Base-by-base conservation (phyloP, 1,140 invertebrate species). In the Dinoponera quadriceps region DNA sequence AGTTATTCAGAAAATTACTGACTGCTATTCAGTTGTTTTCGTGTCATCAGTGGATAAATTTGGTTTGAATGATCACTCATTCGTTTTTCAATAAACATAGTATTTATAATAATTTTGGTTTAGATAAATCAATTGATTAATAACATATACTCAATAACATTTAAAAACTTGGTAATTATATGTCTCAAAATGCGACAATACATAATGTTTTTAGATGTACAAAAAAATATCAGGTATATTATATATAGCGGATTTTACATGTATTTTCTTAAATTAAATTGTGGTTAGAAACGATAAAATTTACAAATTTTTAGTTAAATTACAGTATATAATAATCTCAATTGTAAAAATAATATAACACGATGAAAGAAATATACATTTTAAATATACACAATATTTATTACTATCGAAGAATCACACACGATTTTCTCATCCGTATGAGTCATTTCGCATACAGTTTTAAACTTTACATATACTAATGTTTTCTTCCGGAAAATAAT, bases 311-410 rank as follows among this genome's bases (percentile, higher is more conserved):
- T 18, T 55, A 78, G 4, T 80, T 78, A 68, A 68, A 78, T 78
- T 57, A 80, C 11, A 25, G 14, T 65, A 65, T 18, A 27, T n/a
- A 80, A 80, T 80, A 80, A 80, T 59, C 51, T 59, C 14, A 20
- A 57, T 57, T 54, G 33, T 80, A 80, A 33, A 69, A 57, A 80
- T 38, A 78, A 69, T 80, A 78, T 66, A 68, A 78, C 13, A 44
- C 14, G 5, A 57, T 57, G 20, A 69, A 29, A 77, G 9, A 65
- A 66, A 77, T 77, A 77, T 77, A 77, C 48, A 66, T 66, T 22
- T 77, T 77, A 77, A 51, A 77, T 77, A 14, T 65, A 75, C 44
- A 77, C 2, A 66, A 66, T 22, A 44, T 44, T 44, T 44, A 44
- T 66, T 55, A n/a, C 54, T 55, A 55, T 55, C n/a, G 5, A 55